A percentile compares a stretch with the other conserved stretches of the same genome.
Conservation (phyloP, 1,140 invertebrate species). For the Sitophilus oryzae region DNA sequence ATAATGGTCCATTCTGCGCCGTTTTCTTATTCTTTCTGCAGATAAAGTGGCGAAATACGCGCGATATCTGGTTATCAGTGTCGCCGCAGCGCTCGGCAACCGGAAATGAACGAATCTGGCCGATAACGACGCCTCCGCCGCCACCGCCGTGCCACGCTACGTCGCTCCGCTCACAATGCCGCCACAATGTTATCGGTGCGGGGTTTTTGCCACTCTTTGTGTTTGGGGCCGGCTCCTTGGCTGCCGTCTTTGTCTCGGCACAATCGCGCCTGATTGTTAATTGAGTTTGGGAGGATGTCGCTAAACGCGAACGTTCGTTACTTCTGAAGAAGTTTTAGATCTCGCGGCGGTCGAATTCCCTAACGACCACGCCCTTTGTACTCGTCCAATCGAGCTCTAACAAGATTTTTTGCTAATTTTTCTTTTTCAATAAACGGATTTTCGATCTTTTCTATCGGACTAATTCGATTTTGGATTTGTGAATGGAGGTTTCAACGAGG, state of each 20-base stretch:
- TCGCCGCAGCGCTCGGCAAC: constrained; percentile 40
- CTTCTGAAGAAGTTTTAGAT: constrained; percentile 28
- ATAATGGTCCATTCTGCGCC: constrained; percentile 47
- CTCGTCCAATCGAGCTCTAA: not conserved
- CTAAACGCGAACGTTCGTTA: constrained; percentile 26
- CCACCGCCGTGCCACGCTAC: constrained; percentile 32
- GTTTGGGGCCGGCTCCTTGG: constrained; percentile 34
- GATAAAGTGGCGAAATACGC: constrained; percentile 45
- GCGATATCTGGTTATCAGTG: constrained; percentile 47
- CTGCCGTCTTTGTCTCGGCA: constrained; percentile 32
- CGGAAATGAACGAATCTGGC: constrained; percentile 45
- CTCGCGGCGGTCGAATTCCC: constrained; percentile 27
- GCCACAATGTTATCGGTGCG: constrained; percentile 41
- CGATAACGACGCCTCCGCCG: constrained; percentile 38
- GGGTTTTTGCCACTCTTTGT: constrained; percentile 41
- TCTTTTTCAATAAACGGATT: not conserved
- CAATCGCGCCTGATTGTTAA: constrained; percentile 44
- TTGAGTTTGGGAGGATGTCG: constrained; percentile 39
- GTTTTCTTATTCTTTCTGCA: constrained; percentile 47
- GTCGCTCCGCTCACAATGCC: too few species aligned
- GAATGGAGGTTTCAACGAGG: too few species aligned
- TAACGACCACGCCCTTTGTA: constrained; percentile 25
- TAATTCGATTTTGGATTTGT: too few species aligned
- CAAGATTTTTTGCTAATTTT: not conserved
- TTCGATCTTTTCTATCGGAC: not conserved